Conservation (phyloP, 1,140 invertebrate species). For the Cydia pomonella region DNA sequence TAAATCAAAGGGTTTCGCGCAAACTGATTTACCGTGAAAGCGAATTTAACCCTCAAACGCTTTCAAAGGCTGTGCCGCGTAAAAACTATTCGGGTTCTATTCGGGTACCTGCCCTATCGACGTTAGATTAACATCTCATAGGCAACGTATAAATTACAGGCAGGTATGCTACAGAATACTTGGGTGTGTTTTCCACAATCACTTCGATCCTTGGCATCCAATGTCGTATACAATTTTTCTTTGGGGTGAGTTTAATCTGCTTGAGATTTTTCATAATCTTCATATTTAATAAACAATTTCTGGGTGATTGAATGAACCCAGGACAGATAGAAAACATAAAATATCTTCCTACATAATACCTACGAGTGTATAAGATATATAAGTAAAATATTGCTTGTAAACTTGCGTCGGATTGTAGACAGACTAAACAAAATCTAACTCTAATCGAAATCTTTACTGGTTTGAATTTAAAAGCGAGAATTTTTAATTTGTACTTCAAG, state of each 20-base stretch:
- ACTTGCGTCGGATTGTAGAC: too few relatives aligned
- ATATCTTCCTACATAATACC: not conserved
- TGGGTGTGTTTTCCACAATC: not conserved
- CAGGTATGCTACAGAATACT: not conserved
- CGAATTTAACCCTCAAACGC: conserved; percentile 54
- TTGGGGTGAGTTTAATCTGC: not conserved
- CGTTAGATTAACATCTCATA: conserved; percentile 28
- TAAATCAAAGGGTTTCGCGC: conserved; percentile 53
- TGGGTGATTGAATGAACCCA: not conserved
- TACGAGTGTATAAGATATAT: too few relatives aligned
- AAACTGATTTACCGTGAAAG: conserved; percentile 59
- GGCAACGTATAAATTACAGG: conserved; percentile 24
- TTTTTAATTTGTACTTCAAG: not conserved
- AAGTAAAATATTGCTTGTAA: too few relatives aligned
- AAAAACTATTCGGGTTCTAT: conserved; percentile 43
- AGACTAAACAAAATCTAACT: too few relatives aligned
- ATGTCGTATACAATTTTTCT: not conserved
- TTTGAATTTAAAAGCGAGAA: too few relatives aligned
- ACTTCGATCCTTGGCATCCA: not conserved
- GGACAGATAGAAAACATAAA: not conserved
- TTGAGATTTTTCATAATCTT: not conserved
- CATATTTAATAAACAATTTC: not conserved
- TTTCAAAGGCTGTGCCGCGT: conserved; percentile 41
- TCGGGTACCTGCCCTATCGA: conserved; percentile 23
- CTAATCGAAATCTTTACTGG: too few relatives aligned